Evolutionary conservation across 2,797 vertebrate species (phyloP), one percentile per base, ranked within the genome.

Genomic region (Pristis pectinata): DNA sequence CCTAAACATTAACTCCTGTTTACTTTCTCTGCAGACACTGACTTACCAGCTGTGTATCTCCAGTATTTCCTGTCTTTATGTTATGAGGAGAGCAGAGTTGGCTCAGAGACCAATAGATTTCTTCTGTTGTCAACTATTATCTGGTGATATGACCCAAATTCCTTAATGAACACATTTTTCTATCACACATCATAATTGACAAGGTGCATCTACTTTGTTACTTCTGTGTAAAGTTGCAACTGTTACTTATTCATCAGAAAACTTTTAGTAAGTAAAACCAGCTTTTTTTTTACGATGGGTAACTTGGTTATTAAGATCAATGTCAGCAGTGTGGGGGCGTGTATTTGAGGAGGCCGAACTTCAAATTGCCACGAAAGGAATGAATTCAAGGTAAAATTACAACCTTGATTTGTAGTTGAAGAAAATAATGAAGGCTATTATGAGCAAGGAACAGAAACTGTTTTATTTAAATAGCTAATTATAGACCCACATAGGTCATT

Each of bases 391-490:
- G 92, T 53, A 94, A 94, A 94, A 76, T 94, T 94, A 76, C 67
- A 94, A 74, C 41, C 70, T 74, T 93, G 67, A 72, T 53, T 72
- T 93, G 70, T 67, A 93, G 70, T 93, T 74, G 41, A 74, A 93
- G 92, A 93, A 93, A 93, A 72, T 70, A 72, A 93, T 72, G 91
- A 93, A 67, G 91, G 41, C 24, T 76, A 76, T 72, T 72, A 74
- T 22, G 41, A 94, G 44, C 49, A 70, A 41, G 70, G 70, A 72
- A 72, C 67, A 34, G 49, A 53, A 44, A 74, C 70, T 53, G 67
- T 93, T 94, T 74, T 72, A 41, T 74, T 74, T 9, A 93, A 92
- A 74, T 74, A 53, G 61, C 92, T 94, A 94, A 94, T 94, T 94
- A 74, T 93, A 93, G 92, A 24, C 92, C 44, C 41, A 53, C 13